These are phyloP conservation scores for Nesidiocoris tenuis DNA, from an alignment of 2,888 invertebrate genomes.

Conservation along the genomic window DNA sequence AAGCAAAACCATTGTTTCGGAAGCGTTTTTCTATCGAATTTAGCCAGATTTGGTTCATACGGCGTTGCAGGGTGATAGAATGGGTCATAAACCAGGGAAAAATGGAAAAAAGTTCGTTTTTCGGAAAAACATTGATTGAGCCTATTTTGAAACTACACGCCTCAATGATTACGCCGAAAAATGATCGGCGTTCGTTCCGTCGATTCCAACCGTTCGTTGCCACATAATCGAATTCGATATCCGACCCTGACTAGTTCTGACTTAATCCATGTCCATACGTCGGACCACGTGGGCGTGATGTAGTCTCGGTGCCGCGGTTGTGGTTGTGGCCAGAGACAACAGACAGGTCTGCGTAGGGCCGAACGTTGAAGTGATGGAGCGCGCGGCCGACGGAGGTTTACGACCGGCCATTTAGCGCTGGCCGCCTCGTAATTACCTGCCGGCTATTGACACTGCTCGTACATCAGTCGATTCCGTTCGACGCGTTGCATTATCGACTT, in stretches of 20 bases:
- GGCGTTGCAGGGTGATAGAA: too few species aligned
- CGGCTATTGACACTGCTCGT: constrained; percentile 37
- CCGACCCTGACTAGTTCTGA: too few species aligned
- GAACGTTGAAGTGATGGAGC: constrained; percentile 17
- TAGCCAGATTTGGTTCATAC: too few species aligned
- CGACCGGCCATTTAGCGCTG: constrained; percentile 15
- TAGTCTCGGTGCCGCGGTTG: background rate
- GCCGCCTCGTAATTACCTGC: constrained; percentile 30
- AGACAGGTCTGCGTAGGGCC: background rate
- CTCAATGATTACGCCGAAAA: too few species aligned
- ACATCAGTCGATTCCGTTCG: constrained; percentile 22
- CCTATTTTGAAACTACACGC: too few species aligned
- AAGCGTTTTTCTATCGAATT: too few species aligned
- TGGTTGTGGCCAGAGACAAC: background rate
- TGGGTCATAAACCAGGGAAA: background rate
- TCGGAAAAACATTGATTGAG: background rate
- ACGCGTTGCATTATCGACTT: constrained; percentile 15
- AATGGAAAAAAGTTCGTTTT: background rate
- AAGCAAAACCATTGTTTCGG: too few species aligned
- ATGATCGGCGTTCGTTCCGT: too few species aligned
- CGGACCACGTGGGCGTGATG: too few species aligned
- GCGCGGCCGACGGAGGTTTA: constrained; percentile 25
- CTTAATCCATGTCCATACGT: too few species aligned
- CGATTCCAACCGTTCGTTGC: too few species aligned
- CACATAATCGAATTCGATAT: too few species aligned